A percentile compares a stretch with the other conserved stretches of the same genome.
phyloP scores from a whole-genome alignment of 2,797 vertebrate species.

The Ctenopoma multispine region DNA sequence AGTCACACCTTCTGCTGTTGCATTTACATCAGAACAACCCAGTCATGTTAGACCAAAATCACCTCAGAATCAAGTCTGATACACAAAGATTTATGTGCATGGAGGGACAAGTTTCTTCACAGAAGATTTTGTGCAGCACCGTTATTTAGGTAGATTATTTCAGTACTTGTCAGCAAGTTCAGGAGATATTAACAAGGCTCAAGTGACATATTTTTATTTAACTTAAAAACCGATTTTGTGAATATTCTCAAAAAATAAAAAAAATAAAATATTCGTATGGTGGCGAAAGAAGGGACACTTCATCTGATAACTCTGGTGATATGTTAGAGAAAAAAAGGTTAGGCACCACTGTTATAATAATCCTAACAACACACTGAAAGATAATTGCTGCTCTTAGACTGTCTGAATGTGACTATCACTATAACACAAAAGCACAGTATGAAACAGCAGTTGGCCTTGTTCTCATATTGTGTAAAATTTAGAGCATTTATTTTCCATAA shows the following conservation, averaged over 20 bases:
- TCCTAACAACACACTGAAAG: neutral
- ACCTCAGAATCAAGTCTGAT: slow-evolving; percentile 14
- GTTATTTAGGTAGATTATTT: too few relatives aligned
- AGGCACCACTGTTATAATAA: neutral
- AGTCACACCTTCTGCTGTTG: slow-evolving; percentile 28
- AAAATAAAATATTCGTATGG: neutral
- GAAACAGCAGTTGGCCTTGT: slow-evolving; percentile 17
- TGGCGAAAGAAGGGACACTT: neutral
- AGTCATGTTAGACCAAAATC: neutral
- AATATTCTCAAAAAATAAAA: too few relatives aligned
- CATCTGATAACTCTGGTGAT: neutral
- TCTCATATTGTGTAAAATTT: slow-evolving; percentile 22
- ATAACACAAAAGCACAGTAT: slow-evolving; percentile 10
- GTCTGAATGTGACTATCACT: slow-evolving; percentile 9
- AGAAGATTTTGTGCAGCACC: neutral
- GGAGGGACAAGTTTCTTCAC: slow-evolving; percentile 3
- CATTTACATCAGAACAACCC: slow-evolving; percentile 5
- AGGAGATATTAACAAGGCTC: neutral
- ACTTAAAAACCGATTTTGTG: too few relatives aligned
- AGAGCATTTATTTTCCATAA: slow-evolving; percentile 34
- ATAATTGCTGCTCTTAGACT: neutral
- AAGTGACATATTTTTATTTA: neutral
- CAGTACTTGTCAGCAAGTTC: neutral
- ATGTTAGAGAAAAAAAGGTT: neutral
- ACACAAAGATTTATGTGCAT: slow-evolving; percentile 1